phyloP scores from a whole-genome alignment of 2,888 invertebrate species.

The Ceramica pisi region DNA sequence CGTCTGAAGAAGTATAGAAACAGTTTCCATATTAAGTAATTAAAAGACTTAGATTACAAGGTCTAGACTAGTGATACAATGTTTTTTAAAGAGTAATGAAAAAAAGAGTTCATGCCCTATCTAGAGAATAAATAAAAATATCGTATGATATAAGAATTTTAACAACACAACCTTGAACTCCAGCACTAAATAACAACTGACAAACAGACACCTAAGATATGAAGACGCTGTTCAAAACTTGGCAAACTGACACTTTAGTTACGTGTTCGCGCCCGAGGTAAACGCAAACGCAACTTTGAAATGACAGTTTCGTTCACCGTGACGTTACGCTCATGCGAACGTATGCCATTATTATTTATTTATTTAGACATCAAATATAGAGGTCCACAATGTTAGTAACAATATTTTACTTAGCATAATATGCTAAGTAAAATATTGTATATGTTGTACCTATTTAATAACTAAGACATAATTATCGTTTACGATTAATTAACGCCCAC shows the following conservation, averaged over 20 bases:
- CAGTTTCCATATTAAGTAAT: background rate
- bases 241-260: conserved; percentile 56
- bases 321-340: conserved; percentile 51
- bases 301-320: conserved; percentile 54
- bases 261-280: conserved; percentile 60
- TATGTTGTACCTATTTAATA: too few species aligned
- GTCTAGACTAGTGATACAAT: background rate
- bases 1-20: background rate
- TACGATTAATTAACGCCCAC: too few species aligned
- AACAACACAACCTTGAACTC: conserved; percentile 36
- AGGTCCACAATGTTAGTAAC: too few species aligned
- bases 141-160: background rate
- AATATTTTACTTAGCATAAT: too few species aligned
- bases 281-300: conserved; percentile 57
- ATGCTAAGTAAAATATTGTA: too few species aligned
- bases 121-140: background rate
- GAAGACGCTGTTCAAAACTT: conserved; percentile 59
- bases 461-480: too few species aligned
- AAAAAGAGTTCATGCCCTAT: background rate
- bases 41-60: background rate
- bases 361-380: too few species aligned
- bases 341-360: conserved; percentile 26
- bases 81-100: background rate
- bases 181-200: conserved; percentile 46
- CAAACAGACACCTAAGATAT: conserved; percentile 63